phyloP scores from a whole-genome alignment of 1,140 invertebrate species.

The Lepeophtheirus salmonis region DNA sequence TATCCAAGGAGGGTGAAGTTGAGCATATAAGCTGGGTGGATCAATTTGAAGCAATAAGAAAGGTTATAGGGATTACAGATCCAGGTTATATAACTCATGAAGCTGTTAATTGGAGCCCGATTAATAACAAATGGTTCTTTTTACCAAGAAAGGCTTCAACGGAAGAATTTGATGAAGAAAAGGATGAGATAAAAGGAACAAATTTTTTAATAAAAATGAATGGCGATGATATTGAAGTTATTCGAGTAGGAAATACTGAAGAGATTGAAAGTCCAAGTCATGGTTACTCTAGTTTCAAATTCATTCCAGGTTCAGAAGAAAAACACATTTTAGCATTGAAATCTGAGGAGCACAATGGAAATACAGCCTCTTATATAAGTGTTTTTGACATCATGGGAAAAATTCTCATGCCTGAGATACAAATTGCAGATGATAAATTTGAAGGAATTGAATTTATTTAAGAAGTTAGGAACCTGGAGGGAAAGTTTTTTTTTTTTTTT shows the following conservation, averaged over 20 bases:
- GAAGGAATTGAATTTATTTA: conserved; percentile 97
- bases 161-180: conserved; percentile 65
- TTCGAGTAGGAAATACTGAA: conserved; percentile 33
- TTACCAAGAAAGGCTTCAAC: conserved; percentile 68
- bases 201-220: conserved; percentile 70
- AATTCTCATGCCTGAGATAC: conserved; percentile 58
- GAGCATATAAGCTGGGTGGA: conserved; percentile 51
- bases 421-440: conserved; percentile 77
- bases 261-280: conserved; percentile 38
- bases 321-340: conserved; percentile 75
- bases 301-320: conserved; percentile 74
- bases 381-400: conserved; percentile 66
- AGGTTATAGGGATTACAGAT: conserved; percentile 40
- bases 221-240: conserved; percentile 50
- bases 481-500: too few species aligned
- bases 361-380: conserved; percentile 69
- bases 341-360: conserved; percentile 74
- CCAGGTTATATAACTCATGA: conserved; percentile 80
- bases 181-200: conserved; percentile 73
- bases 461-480: too few species aligned
- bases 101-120: conserved; percentile 66
- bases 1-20: conserved; percentile 58
- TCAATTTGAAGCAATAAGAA: conserved; percentile 42
- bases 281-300: conserved; percentile 96
- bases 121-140: conserved; percentile 75